These are phyloP conservation scores for Rhombomys opimus DNA, from an alignment of 2,113 vertebrate genomes.

Conservation along the genomic window DNA sequence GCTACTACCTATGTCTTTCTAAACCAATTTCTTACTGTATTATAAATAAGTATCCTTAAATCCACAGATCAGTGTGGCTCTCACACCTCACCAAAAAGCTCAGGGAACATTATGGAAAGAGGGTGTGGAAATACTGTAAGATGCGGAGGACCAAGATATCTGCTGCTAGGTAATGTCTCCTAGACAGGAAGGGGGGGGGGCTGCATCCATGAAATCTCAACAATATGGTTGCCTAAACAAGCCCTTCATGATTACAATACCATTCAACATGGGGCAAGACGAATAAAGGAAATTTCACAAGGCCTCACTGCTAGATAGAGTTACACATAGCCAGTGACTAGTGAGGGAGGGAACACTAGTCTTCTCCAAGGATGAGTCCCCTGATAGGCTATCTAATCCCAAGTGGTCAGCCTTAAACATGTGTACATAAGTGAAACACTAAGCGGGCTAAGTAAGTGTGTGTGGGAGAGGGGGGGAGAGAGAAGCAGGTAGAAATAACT, in stretches of 20 bases:
- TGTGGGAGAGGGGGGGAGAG: neutral
- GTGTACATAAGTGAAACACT: neutral
- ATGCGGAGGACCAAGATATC: neutral
- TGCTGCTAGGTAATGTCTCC: neutral
- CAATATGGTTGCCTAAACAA: neutral
- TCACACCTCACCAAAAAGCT: neutral
- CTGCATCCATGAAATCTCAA: neutral
- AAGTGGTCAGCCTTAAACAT: neutral
- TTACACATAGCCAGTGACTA: neutral
- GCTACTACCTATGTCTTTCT: neutral
- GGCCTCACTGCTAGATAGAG: neutral
- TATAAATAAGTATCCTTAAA: neutral
- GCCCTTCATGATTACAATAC: neutral
- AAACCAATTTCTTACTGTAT: neutral
- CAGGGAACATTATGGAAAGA: neutral
- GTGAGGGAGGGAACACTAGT: neutral
- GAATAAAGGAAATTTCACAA: neutral
- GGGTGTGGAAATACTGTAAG: neutral
- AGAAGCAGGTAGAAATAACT: neutral
- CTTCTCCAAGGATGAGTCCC: neutral
- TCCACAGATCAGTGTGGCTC: neutral
- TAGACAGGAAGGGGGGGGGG: neutral
- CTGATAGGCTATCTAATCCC: neutral
- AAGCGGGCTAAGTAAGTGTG: neutral
- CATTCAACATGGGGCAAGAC: neutral